Conservation (phyloP, 23 tunicate species). For the Diplosoma virens region DNA sequence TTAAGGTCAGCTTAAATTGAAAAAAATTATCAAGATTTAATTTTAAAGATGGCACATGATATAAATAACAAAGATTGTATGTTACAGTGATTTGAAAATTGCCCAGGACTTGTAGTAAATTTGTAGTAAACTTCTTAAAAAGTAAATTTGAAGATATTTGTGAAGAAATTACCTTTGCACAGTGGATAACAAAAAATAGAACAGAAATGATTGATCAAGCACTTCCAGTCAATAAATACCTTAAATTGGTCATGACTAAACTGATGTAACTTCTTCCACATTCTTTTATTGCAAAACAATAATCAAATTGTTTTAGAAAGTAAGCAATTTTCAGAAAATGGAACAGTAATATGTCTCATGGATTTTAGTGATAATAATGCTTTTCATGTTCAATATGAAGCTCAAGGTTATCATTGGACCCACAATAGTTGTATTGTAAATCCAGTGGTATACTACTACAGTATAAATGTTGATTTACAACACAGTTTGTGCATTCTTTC, state of each 20-base stretch:
- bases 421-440: slow-evolving; percentile 41
- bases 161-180: slow-evolving; percentile 8
- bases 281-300: neutral
- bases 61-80: too few relatives aligned
- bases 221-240: slow-evolving; percentile 9
- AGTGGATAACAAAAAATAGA: slow-evolving; percentile 17
- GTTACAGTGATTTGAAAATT: neutral
- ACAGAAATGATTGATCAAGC: slow-evolving; percentile 15
- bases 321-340: neutral
- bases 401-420: slow-evolving; percentile 55
- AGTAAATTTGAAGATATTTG: slow-evolving; percentile 15
- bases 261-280: slow-evolving; percentile 24
- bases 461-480: neutral
- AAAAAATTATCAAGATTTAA: too few relatives aligned
- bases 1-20: too few relatives aligned
- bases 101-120: neutral
- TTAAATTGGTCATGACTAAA: slow-evolving; percentile 2
- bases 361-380: slow-evolving; percentile 15
- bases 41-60: too few relatives aligned
- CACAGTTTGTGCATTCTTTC: slow-evolving; percentile 13
- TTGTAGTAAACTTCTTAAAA: slow-evolving; percentile 7
- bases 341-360: neutral
- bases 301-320: neutral
- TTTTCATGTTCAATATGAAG: slow-evolving; percentile 38
- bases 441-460: slow-evolving; percentile 41